Percentiles rank a stretch among this genome's conserved stretches.
phyloP scores from a whole-genome alignment of 1,140 invertebrate genomes.

The Orius insidiosus region DNA sequence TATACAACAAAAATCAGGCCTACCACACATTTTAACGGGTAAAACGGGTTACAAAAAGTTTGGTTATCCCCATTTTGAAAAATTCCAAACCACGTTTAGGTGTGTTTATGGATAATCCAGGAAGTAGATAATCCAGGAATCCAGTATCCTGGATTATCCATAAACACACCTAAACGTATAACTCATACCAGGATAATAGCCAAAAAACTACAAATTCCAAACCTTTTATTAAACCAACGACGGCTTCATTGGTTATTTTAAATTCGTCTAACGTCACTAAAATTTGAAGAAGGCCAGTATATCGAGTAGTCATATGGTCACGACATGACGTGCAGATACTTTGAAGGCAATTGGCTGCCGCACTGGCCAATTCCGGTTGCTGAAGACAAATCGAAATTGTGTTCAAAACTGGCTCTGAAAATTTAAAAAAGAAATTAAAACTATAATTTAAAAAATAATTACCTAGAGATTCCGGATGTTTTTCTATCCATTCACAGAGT shows the following conservation, averaged over 20 bases:
- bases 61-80: background rate
- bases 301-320: conserved; percentile 61
- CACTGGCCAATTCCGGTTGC: conserved; percentile 51
- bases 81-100: background rate
- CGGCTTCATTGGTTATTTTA: conserved; percentile 59
- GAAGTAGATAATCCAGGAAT: too few species aligned
- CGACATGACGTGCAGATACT: conserved; percentile 62
- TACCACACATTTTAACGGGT: background rate
- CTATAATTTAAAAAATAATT: conserved; percentile 18
- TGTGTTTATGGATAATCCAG: background rate
- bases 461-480: conserved; percentile 61
- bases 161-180: background rate
- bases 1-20: too few species aligned
- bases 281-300: conserved; percentile 51
- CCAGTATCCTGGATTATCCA: too few species aligned
- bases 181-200: too few species aligned
- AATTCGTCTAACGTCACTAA: conserved; percentile 62
- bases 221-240: conserved; percentile 68
- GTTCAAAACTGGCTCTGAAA: conserved; percentile 56
- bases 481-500: conserved; percentile 88
- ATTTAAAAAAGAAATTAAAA: conserved; percentile 11
- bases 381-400: conserved; percentile 57
- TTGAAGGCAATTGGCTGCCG: conserved; percentile 56
- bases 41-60: conserved; percentile 3
- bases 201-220: too few species aligned